Percentiles rank a stretch among this genome's conserved stretches.
Conservation (phyloP, 2,113 vertebrate species). For the Salvelinus namaycush region DNA sequence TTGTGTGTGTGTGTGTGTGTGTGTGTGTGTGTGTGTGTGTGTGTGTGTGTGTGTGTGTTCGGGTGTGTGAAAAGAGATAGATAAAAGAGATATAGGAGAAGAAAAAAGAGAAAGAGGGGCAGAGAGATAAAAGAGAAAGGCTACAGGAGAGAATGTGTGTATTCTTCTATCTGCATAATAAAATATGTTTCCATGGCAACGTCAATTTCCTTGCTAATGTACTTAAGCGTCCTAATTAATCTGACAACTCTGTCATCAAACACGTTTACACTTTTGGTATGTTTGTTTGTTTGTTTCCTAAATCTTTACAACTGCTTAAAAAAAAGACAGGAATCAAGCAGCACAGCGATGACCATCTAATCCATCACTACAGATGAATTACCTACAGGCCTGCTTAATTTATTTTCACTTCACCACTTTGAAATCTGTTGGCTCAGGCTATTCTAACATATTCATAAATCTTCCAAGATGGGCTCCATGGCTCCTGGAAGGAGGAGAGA, state of each 20-base stretch:
- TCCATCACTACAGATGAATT: slow-evolving; percentile 77
- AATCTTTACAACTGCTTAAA: slow-evolving; percentile 38
- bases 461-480: slow-evolving; percentile 71
- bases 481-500: slow-evolving; percentile 60
- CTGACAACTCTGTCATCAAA: slow-evolving; percentile 49
- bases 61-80: neutral
- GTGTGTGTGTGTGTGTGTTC: too few species aligned
- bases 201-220: slow-evolving; percentile 39
- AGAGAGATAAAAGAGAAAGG: too few species aligned
- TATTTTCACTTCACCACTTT: slow-evolving; percentile 80
- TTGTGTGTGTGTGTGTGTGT: too few species aligned
- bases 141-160: neutral
- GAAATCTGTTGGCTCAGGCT: slow-evolving; percentile 81
- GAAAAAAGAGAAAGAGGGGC: too few species aligned
- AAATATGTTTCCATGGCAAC: neutral
- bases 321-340: slow-evolving; percentile 56
- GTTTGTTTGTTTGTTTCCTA: slow-evolving; percentile 55
- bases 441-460: slow-evolving; percentile 83
- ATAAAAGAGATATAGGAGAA: neutral
- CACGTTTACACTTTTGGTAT: slow-evolving; percentile 54
- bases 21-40: too few species aligned
- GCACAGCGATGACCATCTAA: slow-evolving; percentile 73
- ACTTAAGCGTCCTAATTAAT: slow-evolving; percentile 49
- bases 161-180: neutral
- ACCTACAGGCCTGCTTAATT: slow-evolving; percentile 77